Evolutionary conservation across 2,113 vertebrate species (phyloP).

Genomic region (Phasianus colchicus): DNA sequence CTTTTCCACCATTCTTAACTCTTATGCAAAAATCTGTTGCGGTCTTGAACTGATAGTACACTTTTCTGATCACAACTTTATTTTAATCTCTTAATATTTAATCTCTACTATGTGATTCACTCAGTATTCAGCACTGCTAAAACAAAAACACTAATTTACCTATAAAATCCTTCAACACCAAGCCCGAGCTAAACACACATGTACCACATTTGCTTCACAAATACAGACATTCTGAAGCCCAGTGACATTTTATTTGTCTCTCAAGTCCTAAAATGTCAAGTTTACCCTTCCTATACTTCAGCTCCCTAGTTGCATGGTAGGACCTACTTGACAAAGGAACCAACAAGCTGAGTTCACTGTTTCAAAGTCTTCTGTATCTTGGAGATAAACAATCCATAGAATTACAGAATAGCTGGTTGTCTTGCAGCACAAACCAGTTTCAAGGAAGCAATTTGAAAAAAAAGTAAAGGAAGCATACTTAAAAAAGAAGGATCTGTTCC

Average conservation of each 20-base stretch:
- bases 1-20: not conserved
- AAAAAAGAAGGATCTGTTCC: not conserved
- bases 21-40: not conserved
- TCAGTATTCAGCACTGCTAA: not conserved
- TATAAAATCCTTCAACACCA: not conserved
- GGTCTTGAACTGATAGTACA: not conserved
- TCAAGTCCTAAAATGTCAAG: not conserved
- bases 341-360: not conserved
- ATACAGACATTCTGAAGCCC: not conserved
- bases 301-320: not conserved
- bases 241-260: not conserved
- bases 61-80: not conserved
- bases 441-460: not conserved
- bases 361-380: not conserved
- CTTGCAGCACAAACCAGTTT: not conserved
- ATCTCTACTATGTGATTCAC: not conserved
- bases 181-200: not conserved
- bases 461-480: not conserved
- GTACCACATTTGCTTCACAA: not conserved
- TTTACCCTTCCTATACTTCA: not conserved
- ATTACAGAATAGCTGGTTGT: not conserved
- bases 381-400: not conserved
- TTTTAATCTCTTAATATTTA: not conserved
- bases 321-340: not conserved
- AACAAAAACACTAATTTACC: not conserved